A percentile compares a stretch with the other conserved stretches of the same genome.
Evolutionary conservation across 2,888 invertebrate genomes (phyloP).

Genomic region (Eupithecia exiguata): DNA sequence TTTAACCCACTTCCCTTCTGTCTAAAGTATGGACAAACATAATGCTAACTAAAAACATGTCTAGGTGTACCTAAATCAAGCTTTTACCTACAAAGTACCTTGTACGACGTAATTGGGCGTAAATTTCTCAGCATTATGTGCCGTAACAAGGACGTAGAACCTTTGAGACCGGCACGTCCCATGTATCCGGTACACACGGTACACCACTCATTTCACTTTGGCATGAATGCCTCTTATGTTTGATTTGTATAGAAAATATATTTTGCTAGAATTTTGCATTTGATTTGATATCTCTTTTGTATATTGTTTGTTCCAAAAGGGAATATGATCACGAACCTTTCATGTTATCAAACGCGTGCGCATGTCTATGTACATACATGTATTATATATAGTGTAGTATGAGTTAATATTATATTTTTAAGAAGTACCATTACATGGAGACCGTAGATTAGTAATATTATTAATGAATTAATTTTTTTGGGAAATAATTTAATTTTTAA

Average conservation of each 20-base stretch:
- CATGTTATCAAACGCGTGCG: not conserved
- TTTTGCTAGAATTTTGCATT: not conserved
- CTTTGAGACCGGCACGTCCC: conserved; percentile 31
- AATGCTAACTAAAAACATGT: no score
- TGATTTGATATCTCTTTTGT: not conserved
- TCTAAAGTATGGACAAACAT: no score
- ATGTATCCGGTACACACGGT: conserved; percentile 21
- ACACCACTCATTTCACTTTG: conserved; percentile 20
- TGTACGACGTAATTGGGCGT: conserved; percentile 42
- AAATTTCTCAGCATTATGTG: conserved; percentile 28
- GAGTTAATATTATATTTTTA: no score
- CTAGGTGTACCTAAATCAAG: not conserved
- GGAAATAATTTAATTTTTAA: no score
- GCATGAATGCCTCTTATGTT: conserved; percentile 8
- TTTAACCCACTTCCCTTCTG: no score
- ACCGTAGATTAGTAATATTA: no score
- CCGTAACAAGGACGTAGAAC: conserved; percentile 17
- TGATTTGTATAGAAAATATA: conserved; percentile 7
- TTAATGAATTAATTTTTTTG: no score
- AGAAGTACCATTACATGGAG: no score
- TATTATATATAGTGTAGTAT: no score
- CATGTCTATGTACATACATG: no score
- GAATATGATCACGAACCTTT: not conserved
- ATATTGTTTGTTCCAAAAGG: not conserved
- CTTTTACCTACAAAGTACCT: conserved; percentile 8